These are phyloP conservation scores for Dromiciops gliroides DNA, from an alignment of 2,113 vertebrate genomes.

Conservation along the genomic window DNA sequence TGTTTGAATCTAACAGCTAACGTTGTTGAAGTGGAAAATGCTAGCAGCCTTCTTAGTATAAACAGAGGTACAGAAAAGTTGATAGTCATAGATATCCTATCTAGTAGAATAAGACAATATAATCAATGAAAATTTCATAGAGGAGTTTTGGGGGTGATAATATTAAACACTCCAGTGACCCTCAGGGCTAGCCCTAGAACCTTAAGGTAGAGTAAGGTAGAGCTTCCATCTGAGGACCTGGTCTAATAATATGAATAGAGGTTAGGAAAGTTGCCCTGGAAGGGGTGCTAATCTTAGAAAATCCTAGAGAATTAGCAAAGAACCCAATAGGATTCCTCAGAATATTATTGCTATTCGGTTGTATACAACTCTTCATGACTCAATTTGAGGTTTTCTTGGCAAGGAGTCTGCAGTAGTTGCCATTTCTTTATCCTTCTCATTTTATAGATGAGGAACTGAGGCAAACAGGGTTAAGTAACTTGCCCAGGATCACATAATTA, in stretches of 20 bases:
- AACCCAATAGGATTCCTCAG: background rate
- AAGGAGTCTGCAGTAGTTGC: no score
- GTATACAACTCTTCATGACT: no score
- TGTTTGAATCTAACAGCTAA: no score
- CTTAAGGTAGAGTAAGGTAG: background rate
- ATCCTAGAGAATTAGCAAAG: background rate
- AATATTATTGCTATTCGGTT: no score
- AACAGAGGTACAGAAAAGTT: background rate
- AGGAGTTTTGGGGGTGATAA: background rate
- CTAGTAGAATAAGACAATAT: background rate
- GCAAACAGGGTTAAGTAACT: no score
- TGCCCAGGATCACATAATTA: no score
- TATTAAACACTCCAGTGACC: background rate
- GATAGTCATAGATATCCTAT: background rate
- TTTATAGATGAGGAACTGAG: no score
- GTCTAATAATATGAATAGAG: background rate
- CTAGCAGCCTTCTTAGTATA: background rate
- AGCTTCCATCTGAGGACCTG: background rate
- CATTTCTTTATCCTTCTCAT: no score
- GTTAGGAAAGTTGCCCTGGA: background rate
- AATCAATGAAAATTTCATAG: background rate
- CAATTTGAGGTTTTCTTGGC: no score
- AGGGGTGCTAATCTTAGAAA: background rate
- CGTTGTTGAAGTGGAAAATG: background rate
- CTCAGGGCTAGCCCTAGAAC: background rate